Evolutionary conservation across 2,113 vertebrate genomes (phyloP).

Genomic region (Mustelus asterias): DNA sequence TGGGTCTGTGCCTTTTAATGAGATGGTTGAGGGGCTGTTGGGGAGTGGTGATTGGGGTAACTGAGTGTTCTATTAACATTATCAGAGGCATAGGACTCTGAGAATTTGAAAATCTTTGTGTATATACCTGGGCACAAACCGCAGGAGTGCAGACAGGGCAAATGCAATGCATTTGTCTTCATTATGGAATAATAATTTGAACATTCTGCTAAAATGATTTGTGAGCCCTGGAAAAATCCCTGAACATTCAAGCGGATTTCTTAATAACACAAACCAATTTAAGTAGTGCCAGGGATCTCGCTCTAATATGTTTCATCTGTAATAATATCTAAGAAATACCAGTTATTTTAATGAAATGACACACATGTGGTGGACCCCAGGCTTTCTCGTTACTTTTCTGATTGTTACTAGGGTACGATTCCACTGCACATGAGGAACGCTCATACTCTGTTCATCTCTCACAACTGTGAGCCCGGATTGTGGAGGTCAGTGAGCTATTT

Average conservation of each 20-base stretch:
- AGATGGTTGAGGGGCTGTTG: neutral
- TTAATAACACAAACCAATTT: slow-evolving; percentile 17
- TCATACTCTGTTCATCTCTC: neutral
- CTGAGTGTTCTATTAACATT: neutral
- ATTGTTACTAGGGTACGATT: neutral
- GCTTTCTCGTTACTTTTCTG: neutral
- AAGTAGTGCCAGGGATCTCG: neutral
- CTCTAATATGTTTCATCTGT: slow-evolving; percentile 31
- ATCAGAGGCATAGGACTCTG: neutral
- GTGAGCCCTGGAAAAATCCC: neutral
- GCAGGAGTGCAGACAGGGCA: neutral
- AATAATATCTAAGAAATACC: slow-evolving; percentile 27
- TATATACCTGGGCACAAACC: neutral
- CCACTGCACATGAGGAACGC: neutral
- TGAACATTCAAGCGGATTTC: neutral
- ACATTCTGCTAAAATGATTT: neutral
- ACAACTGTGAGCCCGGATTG: neutral
- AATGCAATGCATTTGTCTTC: neutral
- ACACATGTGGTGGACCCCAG: neutral
- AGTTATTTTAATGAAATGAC: slow-evolving; percentile 33
- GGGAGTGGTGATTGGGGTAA: no score
- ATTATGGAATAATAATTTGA: slow-evolving; percentile 25
- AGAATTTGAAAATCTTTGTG: neutral
- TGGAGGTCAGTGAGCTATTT: neutral
- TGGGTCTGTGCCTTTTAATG: neutral